Evolutionary conservation across 2,888 invertebrate genomes (phyloP).

Genomic region (Drosophila emarginata): DNA sequence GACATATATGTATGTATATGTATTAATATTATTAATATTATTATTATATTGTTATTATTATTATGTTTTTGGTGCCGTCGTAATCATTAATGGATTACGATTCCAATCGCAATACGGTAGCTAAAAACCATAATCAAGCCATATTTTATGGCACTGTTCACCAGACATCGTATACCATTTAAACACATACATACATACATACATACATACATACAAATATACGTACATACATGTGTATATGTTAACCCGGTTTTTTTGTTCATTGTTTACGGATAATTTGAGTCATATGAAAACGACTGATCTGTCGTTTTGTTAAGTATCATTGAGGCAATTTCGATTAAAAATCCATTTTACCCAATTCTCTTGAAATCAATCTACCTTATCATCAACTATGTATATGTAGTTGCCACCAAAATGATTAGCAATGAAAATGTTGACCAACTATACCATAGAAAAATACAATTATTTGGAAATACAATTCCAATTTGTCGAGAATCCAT

Average conservation of each 20-base stretch:
- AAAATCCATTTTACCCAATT: neutral
- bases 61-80: slow-evolving; percentile 34
- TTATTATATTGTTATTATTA: neutral
- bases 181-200: neutral
- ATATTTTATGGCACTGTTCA: slow-evolving; percentile 44
- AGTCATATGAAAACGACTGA: neutral
- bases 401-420: neutral
- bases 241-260: neutral
- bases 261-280: slow-evolving; percentile 1
- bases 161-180: neutral
- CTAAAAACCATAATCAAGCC: slow-evolving; percentile 69
- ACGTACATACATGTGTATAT: neutral
- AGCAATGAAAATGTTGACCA: neutral
- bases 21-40: slow-evolving; percentile 7
- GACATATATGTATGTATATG: neutral
- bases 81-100: slow-evolving; percentile 71
- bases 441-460: too few species aligned
- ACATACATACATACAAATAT: neutral
- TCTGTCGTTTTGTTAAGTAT: slow-evolving; percentile 3
- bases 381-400: neutral
- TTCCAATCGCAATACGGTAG: slow-evolving; percentile 66
- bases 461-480: too few species aligned
- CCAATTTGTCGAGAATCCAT: too few species aligned
- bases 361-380: neutral
- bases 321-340: slow-evolving; percentile 7